Evolutionary conservation across 2,797 vertebrate genomes (phyloP).

Genomic region (Coluber constrictor): DNA sequence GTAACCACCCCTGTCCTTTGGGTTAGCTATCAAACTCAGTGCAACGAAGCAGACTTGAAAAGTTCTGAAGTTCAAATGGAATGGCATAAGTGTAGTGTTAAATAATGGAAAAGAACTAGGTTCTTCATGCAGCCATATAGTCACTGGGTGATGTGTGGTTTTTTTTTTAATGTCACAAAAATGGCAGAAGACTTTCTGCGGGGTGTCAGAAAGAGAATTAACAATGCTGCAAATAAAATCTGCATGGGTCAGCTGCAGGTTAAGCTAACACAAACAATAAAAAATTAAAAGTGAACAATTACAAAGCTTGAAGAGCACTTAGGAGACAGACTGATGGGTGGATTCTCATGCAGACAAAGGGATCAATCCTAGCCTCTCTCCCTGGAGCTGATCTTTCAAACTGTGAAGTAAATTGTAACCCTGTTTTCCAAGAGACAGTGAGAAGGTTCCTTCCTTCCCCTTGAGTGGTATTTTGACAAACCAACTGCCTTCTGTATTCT

Average conservation of each 20-base stretch:
- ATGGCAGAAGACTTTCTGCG: conserved; percentile 45
- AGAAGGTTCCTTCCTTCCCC: conserved; percentile 3
- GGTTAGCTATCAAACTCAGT: conserved; percentile 55
- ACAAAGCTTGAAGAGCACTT: conserved; percentile 64
- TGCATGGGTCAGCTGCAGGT: conserved; percentile 82
- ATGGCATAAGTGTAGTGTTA: conserved; percentile 54
- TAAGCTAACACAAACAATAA: conserved; percentile 85
- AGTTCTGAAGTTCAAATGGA: conserved; percentile 58
- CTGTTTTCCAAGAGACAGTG: neutral
- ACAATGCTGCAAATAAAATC: conserved; percentile 64
- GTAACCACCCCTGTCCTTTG: neutral
- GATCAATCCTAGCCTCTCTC: neutral
- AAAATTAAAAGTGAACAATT: conserved; percentile 83
- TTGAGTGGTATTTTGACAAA: conserved; percentile 30
- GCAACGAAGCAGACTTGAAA: conserved; percentile 50
- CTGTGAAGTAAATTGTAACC: neutral
- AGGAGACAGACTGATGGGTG: conserved; percentile 41
- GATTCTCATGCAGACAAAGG: conserved; percentile 51
- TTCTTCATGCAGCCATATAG: conserved; percentile 36
- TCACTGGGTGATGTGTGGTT: neutral
- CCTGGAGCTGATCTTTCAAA: conserved; percentile 8
- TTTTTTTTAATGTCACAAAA: conserved; percentile 4
- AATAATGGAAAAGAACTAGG: conserved; percentile 68
- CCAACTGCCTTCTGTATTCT: conserved; percentile 4
- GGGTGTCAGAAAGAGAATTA: conserved; percentile 69